These are phyloP conservation scores for Halocynthia roretzi DNA, from an alignment of 23 tunicate genomes.

Conservation along the genomic window DNA sequence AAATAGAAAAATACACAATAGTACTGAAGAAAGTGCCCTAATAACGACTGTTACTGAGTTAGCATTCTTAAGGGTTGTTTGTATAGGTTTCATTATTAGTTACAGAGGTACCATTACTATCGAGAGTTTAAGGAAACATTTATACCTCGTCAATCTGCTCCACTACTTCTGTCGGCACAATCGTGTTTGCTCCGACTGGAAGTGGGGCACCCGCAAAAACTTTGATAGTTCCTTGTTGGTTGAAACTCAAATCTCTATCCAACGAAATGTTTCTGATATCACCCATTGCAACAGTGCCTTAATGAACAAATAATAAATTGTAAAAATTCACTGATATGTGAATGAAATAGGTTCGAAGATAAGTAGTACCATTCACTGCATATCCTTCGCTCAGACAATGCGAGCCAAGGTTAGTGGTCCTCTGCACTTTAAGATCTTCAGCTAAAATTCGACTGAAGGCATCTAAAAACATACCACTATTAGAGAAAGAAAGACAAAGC, in stretches of 20 bases:
- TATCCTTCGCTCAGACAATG: neutral
- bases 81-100: neutral
- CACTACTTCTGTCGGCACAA: constrained; percentile 76
- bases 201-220: constrained; percentile 76
- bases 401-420: no score
- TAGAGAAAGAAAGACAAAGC: no score
- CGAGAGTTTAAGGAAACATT: neutral
- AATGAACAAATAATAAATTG: no score
- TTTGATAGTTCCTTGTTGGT: constrained; percentile 18
- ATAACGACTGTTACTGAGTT: no score
- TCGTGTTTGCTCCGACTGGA: constrained; percentile 71
- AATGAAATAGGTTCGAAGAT: no score
- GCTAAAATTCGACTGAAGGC: constrained; percentile 65
- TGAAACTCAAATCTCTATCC: neutral
- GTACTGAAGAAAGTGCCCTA: no score
- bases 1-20: neutral
- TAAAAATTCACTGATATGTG: no score
- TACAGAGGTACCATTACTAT: neutral
- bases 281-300: neutral
- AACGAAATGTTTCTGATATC: neutral
- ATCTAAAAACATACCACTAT: constrained; percentile 20
- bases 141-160: constrained; percentile 19
- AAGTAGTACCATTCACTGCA: neutral
- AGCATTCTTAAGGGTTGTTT: no score
- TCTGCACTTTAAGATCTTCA: constrained; percentile 46